Evolutionary conservation across 2,888 invertebrate genomes (phyloP), one percentile per base, ranked within the genome.

Genomic region (Branchipolynoe longqiensis): DNA sequence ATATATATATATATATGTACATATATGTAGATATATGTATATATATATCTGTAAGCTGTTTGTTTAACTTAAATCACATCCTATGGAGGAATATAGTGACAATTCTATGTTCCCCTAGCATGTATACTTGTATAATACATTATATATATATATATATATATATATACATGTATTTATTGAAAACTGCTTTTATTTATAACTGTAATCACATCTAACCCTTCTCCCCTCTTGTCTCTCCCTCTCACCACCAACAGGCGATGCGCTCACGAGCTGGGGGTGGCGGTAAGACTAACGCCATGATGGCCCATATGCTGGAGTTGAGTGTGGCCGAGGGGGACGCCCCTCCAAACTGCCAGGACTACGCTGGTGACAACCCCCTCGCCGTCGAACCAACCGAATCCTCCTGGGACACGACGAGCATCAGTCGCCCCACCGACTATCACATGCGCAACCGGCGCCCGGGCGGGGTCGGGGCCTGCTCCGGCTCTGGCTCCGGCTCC

Each of bases 361-460:
- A 59, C 33, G 58, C 33, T 28, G 78, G 69, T 33, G 41, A 59
- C 28, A 58, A 64, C 59, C 54, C 82, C 4, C 31, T 82, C 36
- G 82, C 83, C 62, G 59, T 82, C 6, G 85, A 85, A 31, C 58
- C 48, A 31, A 82, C 41, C 28, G 85, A 85, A 28, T 78, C 78
- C 25, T 78, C 78, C 78, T 78, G 78, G 48, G 82, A 85, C 59
- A 62, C 62, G 6, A 78, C 78, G 14, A 41, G 28, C 31, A 78
- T 78, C 54, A 78, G 25, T 28, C 48, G 88, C 85, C 73, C 83
- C 84, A 85, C 85, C 38, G 88, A 89, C 58, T 88, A 87, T 33
- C 82, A 87, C 41, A 87, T 87, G 86, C 54, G 88, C 22, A 86
- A 86, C 62, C 28, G 59, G 41, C 78, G 58, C 22, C 1, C n/a